phyloP scores from a whole-genome alignment of 2,888 invertebrate species.

The Dolichopus griseipennis region DNA sequence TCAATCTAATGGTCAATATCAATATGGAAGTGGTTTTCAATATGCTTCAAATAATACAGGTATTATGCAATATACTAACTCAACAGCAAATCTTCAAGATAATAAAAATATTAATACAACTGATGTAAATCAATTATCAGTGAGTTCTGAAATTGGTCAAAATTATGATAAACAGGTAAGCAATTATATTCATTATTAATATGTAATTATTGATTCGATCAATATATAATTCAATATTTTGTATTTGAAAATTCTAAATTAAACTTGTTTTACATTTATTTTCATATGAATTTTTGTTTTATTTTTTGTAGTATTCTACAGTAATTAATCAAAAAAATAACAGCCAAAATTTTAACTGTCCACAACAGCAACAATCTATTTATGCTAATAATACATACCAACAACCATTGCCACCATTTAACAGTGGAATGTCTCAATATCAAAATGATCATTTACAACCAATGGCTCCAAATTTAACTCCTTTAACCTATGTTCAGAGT shows the following conservation, averaged over 20 bases:
- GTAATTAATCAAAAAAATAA: not conserved
- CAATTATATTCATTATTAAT: not conserved
- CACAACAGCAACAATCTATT: not conserved
- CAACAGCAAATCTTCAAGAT: slow-evolving; percentile 25
- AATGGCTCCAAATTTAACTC: slow-evolving; percentile 17
- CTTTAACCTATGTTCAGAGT: slow-evolving; percentile 37
- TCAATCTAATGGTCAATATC: slow-evolving; percentile 48
- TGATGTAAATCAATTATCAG: slow-evolving; percentile 16
- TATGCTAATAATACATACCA: slow-evolving; percentile 8
- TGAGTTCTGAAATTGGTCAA: slow-evolving; percentile 13
- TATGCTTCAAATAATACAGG: slow-evolving; percentile 30
- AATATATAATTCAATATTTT: too few relatives aligned
- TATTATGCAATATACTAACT: slow-evolving; percentile 30
- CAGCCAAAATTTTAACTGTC: not conserved
- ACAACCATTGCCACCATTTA: not conserved
- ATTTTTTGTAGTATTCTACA: not conserved
- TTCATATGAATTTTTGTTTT: not conserved
- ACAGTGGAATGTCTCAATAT: not conserved
- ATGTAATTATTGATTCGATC: too few relatives aligned
- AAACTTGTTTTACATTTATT: too few relatives aligned
- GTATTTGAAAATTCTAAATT: too few relatives aligned
- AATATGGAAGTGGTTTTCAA: slow-evolving; percentile 56
- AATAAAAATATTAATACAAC: slow-evolving; percentile 17
- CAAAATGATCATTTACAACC: slow-evolving; percentile 16
- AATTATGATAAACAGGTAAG: slow-evolving; percentile 17